These are phyloP conservation scores for Eira barbara DNA, from an alignment of 2,113 vertebrate genomes.

Conservation along the genomic window DNA sequence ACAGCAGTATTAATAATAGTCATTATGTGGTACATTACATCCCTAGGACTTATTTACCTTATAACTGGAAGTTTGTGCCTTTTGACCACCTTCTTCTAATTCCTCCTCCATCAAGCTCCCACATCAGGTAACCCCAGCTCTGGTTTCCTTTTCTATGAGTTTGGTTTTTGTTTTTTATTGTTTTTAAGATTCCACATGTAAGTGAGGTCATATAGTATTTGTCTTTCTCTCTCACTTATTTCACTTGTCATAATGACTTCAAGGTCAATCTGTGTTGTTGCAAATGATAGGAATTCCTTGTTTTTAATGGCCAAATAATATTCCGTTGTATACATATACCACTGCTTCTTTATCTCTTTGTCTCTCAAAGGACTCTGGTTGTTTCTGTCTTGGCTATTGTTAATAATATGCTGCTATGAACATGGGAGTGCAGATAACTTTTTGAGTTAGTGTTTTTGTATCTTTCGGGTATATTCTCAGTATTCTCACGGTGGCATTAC, in stretches of 20 bases:
- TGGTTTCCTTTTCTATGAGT: neutral
- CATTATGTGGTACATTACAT: neutral
- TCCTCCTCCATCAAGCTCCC: neutral
- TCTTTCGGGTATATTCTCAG: neutral
- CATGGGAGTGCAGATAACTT: neutral
- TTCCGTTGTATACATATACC: neutral
- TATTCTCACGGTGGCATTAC: neutral
- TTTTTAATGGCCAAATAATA: neutral
- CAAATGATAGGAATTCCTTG: neutral
- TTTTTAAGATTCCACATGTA: neutral
- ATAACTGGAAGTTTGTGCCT: neutral
- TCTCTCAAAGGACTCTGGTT: neutral
- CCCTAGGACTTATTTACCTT: neutral
- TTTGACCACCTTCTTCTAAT: neutral
- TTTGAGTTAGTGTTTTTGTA: neutral
- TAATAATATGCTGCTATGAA: neutral
- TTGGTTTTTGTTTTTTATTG: neutral
- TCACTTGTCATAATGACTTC: neutral
- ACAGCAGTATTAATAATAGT: neutral
- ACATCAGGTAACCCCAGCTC: neutral
- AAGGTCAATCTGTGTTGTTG: neutral
- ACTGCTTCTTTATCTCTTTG: neutral
- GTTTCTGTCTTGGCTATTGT: neutral
- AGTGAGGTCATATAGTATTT: neutral
- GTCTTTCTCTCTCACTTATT: neutral